Evolutionary conservation across 2,113 vertebrate species (phyloP), one percentile per base, ranked within the genome.

Genomic region (Tamias sibiricus): DNA sequence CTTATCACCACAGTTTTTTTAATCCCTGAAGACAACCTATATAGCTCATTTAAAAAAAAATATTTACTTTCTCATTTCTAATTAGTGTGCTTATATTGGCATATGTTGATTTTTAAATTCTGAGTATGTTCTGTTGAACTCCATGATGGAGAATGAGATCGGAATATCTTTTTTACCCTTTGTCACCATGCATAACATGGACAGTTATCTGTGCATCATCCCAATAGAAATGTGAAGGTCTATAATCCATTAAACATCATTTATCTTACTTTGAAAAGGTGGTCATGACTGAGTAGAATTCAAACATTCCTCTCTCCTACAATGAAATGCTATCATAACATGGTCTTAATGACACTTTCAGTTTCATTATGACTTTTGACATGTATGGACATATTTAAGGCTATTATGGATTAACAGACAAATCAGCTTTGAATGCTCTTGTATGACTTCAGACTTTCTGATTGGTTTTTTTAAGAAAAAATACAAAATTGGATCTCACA

Each of bases 381-480:
- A 19, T 87, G 10, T 49, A n/a, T 88, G 49, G 22, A 88, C 26
- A 76, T 87, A 80, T 68, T 93, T 95, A 85, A 94, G 76, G 19
- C 42, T 87, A 86, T 89, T 91, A 86, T 22, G 14, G 79, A 64
- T 93, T 93, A 52, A 69, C 28, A 62, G 44, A 86, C 76, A 89
- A 83, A 91, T 79, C 49, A 37, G 1, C 2, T 87, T 83, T 91
- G 57, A 79, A 54, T 86, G 4, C 1, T 77, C 66, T 93, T 17
- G 3, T 68, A 42, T 95, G 40, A 82, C 44, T 40, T 88, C 76
- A 82, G 68, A 77, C 37, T 91, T 91, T 90, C 32, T 89, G 66
- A 91, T 20, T 93, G 44, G 8, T n/a, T 84, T 94, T 87, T 94
- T 87, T 40, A 28, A 44, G 20, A 72, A 76, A 92, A 76, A 92